These are phyloP conservation scores for Lobophora halterata DNA, from an alignment of 2,888 invertebrate species.

Conservation along the genomic window DNA sequence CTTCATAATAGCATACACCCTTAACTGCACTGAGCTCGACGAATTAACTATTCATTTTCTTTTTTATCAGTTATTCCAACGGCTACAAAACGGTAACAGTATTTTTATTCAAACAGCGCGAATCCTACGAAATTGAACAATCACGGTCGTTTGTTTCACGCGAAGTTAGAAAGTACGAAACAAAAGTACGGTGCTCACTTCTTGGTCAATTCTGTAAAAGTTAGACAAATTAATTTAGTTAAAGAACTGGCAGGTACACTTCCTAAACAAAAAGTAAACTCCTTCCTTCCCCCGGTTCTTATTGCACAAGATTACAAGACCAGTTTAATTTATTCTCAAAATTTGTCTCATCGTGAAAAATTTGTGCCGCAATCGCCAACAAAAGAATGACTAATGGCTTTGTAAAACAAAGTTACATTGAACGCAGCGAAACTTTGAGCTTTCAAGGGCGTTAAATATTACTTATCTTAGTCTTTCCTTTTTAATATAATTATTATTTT, in stretches of 20 bases:
- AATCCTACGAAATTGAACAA: slow-evolving; percentile 29
- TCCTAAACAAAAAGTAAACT: slow-evolving; percentile 40
- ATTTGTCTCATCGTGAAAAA: slow-evolving; percentile 79
- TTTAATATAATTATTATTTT: slow-evolving; percentile 15
- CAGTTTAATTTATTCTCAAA: slow-evolving; percentile 76
- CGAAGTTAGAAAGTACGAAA: slow-evolving; percentile 31
- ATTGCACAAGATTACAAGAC: slow-evolving; percentile 72
- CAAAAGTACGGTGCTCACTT: slow-evolving; percentile 29
- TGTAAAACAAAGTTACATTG: slow-evolving; percentile 73
- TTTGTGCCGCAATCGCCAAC: slow-evolving; percentile 71
- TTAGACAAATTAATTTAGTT: slow-evolving; percentile 36
- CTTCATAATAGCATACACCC: no score
- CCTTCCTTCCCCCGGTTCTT: slow-evolving; percentile 42
- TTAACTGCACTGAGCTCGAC: no score
- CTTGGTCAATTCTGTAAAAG: slow-evolving; percentile 33
- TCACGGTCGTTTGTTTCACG: slow-evolving; percentile 30
- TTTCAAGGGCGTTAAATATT: slow-evolving; percentile 73
- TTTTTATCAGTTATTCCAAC: background rate
- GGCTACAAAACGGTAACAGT: slow-evolving; percentile 23
- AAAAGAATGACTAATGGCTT: slow-evolving; percentile 77
- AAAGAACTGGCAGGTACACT: slow-evolving; percentile 38
- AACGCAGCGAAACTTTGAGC: slow-evolving; percentile 64
- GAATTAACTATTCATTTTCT: background rate
- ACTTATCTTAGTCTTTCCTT: slow-evolving; percentile 54
- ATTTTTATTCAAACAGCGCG: slow-evolving; percentile 25